phyloP scores from a whole-genome alignment of 2,797 vertebrate genomes.

The Rhinophrynus dorsalis region DNA sequence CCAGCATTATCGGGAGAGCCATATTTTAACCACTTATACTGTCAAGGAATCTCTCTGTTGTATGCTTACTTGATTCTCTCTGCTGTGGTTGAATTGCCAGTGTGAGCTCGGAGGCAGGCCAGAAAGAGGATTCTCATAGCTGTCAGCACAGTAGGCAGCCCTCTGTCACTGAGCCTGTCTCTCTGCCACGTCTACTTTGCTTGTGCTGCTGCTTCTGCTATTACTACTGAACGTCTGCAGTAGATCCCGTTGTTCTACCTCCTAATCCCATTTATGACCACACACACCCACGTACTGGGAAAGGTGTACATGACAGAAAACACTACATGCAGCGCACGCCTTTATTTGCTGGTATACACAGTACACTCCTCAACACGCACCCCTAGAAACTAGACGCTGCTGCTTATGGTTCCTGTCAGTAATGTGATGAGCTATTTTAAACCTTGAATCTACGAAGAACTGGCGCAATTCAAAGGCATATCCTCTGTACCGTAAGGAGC shows the following conservation, averaged over 20 bases:
- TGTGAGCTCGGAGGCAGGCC: constrained; percentile 79
- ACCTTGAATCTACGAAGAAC: no score
- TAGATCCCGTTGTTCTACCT: background rate
- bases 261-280: background rate
- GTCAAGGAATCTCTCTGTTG: no score
- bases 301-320: background rate
- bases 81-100: constrained; percentile 89
- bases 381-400: background rate
- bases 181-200: background rate
- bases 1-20: no score
- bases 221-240: no score
- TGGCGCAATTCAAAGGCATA: no score
- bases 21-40: no score
- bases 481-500: no score
- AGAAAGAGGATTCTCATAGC: constrained; percentile 86
- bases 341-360: background rate
- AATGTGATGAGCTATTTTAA: no score
- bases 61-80: constrained; percentile 82
- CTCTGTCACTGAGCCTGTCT: background rate
- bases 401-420: background rate
- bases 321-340: background rate
- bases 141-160: background rate
- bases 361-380: background rate
- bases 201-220: background rate
- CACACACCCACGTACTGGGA: background rate